phyloP scores from a whole-genome alignment of 2,888 invertebrate species.

The Melangyna quadrimaculata region DNA sequence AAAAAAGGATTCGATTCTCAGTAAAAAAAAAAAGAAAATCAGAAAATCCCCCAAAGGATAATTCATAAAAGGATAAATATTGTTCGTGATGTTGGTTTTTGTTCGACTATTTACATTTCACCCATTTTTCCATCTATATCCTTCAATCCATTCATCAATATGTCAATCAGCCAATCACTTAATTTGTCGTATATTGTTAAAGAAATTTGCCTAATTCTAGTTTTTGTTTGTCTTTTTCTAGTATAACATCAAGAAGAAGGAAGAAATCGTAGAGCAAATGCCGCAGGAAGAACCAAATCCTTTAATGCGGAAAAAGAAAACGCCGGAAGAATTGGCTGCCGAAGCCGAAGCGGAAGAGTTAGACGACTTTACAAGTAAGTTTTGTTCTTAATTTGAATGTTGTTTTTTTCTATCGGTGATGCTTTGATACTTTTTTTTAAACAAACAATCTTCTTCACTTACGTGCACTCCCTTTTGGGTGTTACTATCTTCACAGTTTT shows the following conservation, averaged over 20 bases:
- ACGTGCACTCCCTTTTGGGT: conserved; percentile 42
- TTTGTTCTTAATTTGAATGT: conserved; percentile 82
- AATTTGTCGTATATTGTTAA: conserved; percentile 26
- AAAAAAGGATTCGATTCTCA: background rate
- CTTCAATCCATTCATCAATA: conserved; percentile 16
- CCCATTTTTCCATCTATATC: background rate
- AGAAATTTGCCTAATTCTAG: background rate
- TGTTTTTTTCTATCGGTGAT: conserved; percentile 33
- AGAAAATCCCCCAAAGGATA: conserved; percentile 5
- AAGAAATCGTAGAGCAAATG: conserved; percentile 92
- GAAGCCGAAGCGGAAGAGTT: conserved; percentile 98
- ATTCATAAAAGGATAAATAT: conserved; percentile 5
- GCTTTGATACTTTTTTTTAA: background rate
- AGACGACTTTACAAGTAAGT: conserved; percentile 97
- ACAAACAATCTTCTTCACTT: conserved; percentile 56
- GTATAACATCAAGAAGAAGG: conserved; percentile 99
- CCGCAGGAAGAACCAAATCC: conserved; percentile 95
- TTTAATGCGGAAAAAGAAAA: conserved; percentile 99
- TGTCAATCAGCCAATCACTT: conserved; percentile 25
- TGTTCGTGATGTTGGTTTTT: background rate
- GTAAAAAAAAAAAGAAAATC: background rate
- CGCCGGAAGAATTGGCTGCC: conserved; percentile 97
- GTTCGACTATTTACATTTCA: conserved; percentile 11
- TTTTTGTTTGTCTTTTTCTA: conserved; percentile 82
- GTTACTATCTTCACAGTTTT: conserved; percentile 38